A percentile compares a stretch with the other conserved stretches of the same genome.
phyloP scores from a whole-genome alignment of 2,888 invertebrate genomes.

The Eilema griseolum region DNA sequence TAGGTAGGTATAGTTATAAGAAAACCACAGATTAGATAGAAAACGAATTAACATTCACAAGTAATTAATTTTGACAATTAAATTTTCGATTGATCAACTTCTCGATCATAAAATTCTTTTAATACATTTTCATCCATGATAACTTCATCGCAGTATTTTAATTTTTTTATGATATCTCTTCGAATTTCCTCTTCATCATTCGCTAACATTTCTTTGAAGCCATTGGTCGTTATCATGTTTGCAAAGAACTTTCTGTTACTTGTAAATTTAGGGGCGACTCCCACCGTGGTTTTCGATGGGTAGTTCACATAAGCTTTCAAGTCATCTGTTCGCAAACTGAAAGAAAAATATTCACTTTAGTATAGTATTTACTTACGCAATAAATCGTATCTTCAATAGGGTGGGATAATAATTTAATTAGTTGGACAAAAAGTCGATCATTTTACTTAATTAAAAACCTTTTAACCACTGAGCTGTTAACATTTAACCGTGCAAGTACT shows the following conservation, averaged over 20 bases:
- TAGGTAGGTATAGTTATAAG: too few relatives aligned
- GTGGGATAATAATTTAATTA: too few relatives aligned
- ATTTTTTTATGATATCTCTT: constrained; percentile 60
- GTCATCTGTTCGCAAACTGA: constrained; percentile 69
- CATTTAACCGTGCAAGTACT: too few relatives aligned
- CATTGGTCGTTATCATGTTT: constrained; percentile 67
- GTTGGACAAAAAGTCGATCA: too few relatives aligned
- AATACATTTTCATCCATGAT: constrained; percentile 63
- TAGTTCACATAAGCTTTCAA: constrained; percentile 67
- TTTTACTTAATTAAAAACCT: too few relatives aligned
- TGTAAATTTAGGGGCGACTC: constrained; percentile 69
- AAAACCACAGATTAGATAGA: not conserved
- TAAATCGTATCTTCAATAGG: too few relatives aligned
- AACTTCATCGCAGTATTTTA: constrained; percentile 69
- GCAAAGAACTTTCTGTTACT: constrained; percentile 77
- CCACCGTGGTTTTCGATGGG: constrained; percentile 75
- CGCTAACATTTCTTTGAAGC: constrained; percentile 70
- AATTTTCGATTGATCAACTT: constrained; percentile 65
- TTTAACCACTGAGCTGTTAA: too few relatives aligned
- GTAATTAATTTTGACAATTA: constrained; percentile 25
- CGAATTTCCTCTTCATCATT: constrained; percentile 62
- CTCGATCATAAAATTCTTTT: constrained; percentile 68
- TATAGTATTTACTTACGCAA: too few relatives aligned
- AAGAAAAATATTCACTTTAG: constrained; percentile 19
- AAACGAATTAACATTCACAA: not conserved